A percentile compares a stretch with the other conserved stretches of the same genome.
Evolutionary conservation across 2,113 vertebrate species (phyloP).

Genomic region (Alaudala cheleensis): DNA sequence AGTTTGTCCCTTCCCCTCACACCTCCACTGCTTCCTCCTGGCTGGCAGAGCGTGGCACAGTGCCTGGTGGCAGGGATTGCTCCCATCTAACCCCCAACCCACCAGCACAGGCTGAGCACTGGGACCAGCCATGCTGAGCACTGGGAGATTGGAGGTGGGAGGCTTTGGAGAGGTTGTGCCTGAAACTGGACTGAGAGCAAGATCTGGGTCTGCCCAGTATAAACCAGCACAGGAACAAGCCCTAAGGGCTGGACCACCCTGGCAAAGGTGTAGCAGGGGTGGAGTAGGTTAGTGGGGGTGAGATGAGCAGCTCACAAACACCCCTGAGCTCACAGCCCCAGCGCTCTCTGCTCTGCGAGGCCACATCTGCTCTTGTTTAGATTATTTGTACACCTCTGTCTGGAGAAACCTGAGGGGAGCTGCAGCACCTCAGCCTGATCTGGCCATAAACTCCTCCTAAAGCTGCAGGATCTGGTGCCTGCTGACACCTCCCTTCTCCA

Average conservation of each 20-base stretch:
- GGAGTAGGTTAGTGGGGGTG: fast-evolving
- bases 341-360: background rate
- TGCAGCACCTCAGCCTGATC: background rate
- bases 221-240: background rate
- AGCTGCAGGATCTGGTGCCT: background rate
- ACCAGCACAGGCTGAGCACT: fast-evolving
- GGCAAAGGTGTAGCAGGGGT: background rate
- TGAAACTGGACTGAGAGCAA: background rate
- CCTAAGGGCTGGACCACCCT: background rate
- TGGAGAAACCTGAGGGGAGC: background rate
- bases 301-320: background rate
- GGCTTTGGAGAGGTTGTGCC: background rate
- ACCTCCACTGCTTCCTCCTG: background rate
- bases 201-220: background rate
- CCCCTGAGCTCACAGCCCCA: background rate
- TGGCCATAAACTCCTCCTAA: background rate
- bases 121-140: fast-evolving
- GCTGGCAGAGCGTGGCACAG: background rate
- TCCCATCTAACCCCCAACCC: background rate
- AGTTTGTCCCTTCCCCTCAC: background rate
- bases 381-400: background rate
- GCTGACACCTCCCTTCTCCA: background rate
- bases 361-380: fast-evolving
- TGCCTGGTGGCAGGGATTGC: background rate
- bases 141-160: fast-evolving